A percentile compares a stretch with the other conserved stretches of the same genome.
Evolutionary conservation across 1,140 invertebrate species (phyloP).

Genomic region (Drosophila ananassae): DNA sequence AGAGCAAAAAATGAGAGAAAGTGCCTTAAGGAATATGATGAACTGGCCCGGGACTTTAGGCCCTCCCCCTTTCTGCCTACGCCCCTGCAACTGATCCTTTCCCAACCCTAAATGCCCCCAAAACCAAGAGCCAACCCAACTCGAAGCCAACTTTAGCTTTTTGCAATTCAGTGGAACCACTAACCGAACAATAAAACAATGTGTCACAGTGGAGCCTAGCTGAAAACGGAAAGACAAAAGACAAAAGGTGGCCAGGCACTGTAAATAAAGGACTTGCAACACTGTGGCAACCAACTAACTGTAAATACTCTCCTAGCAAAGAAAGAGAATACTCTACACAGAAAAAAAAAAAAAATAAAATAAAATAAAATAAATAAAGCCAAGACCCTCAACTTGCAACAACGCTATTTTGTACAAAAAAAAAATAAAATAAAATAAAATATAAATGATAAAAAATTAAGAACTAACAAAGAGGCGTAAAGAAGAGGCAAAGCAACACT

Average conservation of each 20-base stretch:
- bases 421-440: background rate
- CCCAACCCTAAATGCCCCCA: background rate
- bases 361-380: background rate
- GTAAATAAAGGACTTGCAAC: slow-evolving; percentile 23
- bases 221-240: background rate
- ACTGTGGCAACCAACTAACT: slow-evolving; percentile 22
- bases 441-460: slow-evolving; percentile 4
- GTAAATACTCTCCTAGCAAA: slow-evolving; percentile 18
- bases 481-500: background rate
- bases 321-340: background rate
- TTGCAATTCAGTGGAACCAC: slow-evolving; percentile 35
- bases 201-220: slow-evolving; percentile 17
- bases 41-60: slow-evolving; percentile 16
- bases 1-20: slow-evolving; percentile 49
- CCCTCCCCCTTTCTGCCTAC: slow-evolving; percentile 1
- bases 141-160: slow-evolving; percentile 1
- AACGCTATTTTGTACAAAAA: slow-evolving; percentile 56
- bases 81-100: background rate
- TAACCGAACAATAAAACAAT: slow-evolving; percentile 26
- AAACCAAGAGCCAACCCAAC: background rate
- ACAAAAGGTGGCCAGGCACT: slow-evolving; percentile 6
- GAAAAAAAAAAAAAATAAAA: no score
- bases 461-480: slow-evolving; percentile 3
- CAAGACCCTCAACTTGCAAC: slow-evolving; percentile 14
- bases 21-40: slow-evolving; percentile 67